phyloP scores from a whole-genome alignment of 2,888 invertebrate genomes.

The Petrophora chlorosata region DNA sequence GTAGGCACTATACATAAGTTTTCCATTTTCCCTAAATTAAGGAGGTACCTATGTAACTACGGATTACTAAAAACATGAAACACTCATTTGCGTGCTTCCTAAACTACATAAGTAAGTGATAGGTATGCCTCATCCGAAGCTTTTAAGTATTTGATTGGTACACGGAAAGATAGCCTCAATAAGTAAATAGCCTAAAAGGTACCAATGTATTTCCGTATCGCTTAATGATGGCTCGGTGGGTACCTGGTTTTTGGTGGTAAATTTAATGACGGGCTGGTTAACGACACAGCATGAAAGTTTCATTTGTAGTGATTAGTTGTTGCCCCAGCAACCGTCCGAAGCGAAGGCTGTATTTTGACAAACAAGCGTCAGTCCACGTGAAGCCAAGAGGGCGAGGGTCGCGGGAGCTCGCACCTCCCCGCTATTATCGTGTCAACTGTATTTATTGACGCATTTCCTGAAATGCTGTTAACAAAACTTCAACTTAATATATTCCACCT shows the following conservation, averaged over 20 bases:
- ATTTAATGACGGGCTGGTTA: slow-evolving; percentile 34
- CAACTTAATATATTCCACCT: slow-evolving; percentile 11
- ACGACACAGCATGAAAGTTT: slow-evolving; percentile 65
- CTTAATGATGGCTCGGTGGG: too few species aligned
- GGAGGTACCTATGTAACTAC: too few species aligned
- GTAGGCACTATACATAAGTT: too few species aligned
- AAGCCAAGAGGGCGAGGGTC: slow-evolving; percentile 49
- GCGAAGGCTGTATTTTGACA: slow-evolving; percentile 72
- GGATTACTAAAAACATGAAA: too few species aligned
- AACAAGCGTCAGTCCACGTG: slow-evolving; percentile 69
- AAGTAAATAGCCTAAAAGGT: too few species aligned
- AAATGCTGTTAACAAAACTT: slow-evolving; percentile 2
- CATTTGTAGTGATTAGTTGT: slow-evolving; percentile 78
- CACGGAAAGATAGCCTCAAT: too few species aligned
- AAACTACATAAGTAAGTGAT: too few species aligned
- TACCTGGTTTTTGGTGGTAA: slow-evolving; percentile 26
- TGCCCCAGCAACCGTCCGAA: slow-evolving; percentile 69
- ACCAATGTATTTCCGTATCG: too few species aligned
- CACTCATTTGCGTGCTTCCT: too few species aligned
- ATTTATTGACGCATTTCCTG: slow-evolving; percentile 28
- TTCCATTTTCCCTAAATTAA: too few species aligned
- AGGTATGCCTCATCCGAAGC: too few species aligned
- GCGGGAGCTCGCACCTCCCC: slow-evolving; percentile 38
- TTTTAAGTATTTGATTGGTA: too few species aligned
- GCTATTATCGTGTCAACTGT: slow-evolving; percentile 35